phyloP scores from a whole-genome alignment of 1,140 invertebrate genomes.

The Tetramorium simillimum region DNA sequence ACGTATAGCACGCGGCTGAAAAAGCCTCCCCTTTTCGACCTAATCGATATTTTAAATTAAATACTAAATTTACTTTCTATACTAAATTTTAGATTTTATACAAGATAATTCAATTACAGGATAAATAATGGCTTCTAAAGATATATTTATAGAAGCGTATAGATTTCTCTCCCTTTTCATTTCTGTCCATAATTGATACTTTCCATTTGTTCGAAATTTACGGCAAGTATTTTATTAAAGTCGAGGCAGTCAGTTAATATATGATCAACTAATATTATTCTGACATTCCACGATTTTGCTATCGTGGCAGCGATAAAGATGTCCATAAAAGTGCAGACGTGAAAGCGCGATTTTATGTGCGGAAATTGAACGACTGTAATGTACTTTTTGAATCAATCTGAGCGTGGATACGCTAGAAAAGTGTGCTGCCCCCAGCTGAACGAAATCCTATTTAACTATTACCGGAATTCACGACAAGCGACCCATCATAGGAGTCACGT shows the following conservation, averaged over 20 bases:
- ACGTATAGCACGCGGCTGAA: neutral
- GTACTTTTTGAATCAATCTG: slow-evolving; percentile 21
- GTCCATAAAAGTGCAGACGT: neutral
- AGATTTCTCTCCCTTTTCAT: neutral
- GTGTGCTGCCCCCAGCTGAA: neutral
- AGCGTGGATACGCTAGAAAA: neutral
- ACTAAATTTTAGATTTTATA: neutral
- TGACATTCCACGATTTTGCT: neutral
- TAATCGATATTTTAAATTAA: slow-evolving; percentile 16
- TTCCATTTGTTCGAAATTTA: neutral
- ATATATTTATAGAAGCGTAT: neutral
- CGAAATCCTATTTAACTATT: slow-evolving; percentile 30
- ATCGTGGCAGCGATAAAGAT: neutral
- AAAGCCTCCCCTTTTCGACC: neutral
- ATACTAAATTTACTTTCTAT: neutral
- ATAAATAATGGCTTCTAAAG: neutral
- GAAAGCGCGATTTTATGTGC: neutral
- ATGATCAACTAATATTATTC: neutral
- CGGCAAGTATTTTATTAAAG: neutral
- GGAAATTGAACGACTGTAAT: slow-evolving; percentile 32
- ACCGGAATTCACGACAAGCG: neutral
- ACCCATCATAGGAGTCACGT: slow-evolving; percentile 33
- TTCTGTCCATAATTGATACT: neutral
- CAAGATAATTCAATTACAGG: neutral
- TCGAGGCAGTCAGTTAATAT: neutral